These are phyloP conservation scores for Druon quercuslanigerum DNA, from an alignment of 1,140 invertebrate genomes.

Conservation along the genomic window DNA sequence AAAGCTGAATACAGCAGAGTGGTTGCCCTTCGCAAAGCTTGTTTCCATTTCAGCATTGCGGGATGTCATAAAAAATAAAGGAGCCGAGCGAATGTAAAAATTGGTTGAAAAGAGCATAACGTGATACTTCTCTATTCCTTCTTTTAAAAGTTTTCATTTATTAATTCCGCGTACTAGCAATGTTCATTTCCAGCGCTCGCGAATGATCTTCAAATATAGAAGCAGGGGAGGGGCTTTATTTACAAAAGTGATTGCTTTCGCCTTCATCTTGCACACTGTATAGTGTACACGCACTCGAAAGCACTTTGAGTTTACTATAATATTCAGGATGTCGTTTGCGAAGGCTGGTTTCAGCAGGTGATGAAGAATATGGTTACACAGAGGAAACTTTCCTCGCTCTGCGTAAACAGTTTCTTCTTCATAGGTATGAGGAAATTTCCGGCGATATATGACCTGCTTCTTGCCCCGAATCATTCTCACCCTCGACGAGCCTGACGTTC, in stretches of 20 bases:
- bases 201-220: slow-evolving; percentile 23
- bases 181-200: not conserved
- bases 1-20: no score
- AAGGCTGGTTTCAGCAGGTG: slow-evolving; percentile 27
- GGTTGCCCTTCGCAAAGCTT: no score
- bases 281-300: slow-evolving; percentile 13
- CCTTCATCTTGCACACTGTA: not conserved
- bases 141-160: slow-evolving; percentile 13
- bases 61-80: not conserved
- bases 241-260: slow-evolving; percentile 26
- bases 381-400: slow-evolving; percentile 19
- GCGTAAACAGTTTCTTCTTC: not conserved
- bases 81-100: not conserved
- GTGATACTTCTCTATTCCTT: slow-evolving; percentile 2
- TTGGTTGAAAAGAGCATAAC: not conserved
- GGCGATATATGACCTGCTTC: slow-evolving; percentile 22
- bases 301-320: slow-evolving; percentile 24
- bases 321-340: slow-evolving; percentile 25
- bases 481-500: slow-evolving; percentile 25
- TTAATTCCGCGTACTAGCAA: not conserved
- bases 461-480: slow-evolving; percentile 26
- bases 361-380: slow-evolving; percentile 28
- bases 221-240: not conserved
- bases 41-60: no score
- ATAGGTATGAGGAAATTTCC: slow-evolving; percentile 9